phyloP scores from a whole-genome alignment of 2,888 invertebrate species.

The Cheilosia soror region DNA sequence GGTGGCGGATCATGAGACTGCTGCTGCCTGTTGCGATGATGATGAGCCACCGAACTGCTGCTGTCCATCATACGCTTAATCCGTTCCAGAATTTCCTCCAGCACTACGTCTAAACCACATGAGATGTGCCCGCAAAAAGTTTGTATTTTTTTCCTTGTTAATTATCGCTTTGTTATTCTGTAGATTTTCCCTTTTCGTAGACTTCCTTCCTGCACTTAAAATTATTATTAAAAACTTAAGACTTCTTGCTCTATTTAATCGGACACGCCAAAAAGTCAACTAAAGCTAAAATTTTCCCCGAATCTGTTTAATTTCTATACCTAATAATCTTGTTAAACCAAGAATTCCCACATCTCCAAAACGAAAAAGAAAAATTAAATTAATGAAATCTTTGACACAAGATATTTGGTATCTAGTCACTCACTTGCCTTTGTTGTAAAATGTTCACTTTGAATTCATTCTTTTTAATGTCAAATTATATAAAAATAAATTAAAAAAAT shows the following conservation, averaged over 20 bases:
- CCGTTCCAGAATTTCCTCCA: constrained; percentile 71
- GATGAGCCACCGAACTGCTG: constrained; percentile 75
- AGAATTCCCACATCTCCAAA: constrained; percentile 29
- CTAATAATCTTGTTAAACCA: constrained; percentile 27
- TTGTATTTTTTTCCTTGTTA: constrained; percentile 24
- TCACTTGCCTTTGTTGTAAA: constrained; percentile 29
- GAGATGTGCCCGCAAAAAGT: constrained; percentile 47
- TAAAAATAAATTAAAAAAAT: constrained; percentile 49
- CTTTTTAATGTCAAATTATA: constrained; percentile 60
- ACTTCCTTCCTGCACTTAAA: not conserved
- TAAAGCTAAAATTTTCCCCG: constrained; percentile 8
- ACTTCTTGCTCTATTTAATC: not conserved
- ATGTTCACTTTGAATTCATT: constrained; percentile 39
- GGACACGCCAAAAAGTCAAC: not conserved
- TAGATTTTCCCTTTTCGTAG: not conserved
- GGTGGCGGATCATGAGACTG: constrained; percentile 79
- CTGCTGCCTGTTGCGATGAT: constrained; percentile 76
- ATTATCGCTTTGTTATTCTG: constrained; percentile 24
- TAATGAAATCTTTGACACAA: constrained; percentile 43
- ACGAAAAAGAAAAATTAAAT: constrained; percentile 34
- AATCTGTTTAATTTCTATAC: constrained; percentile 23
- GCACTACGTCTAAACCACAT: constrained; percentile 66
- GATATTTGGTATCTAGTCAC: constrained; percentile 9
- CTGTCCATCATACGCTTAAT: constrained; percentile 74
- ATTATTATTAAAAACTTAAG: not conserved